Conservation (phyloP, 2,113 vertebrate species). For the Ivindomyrus marchei region DNA sequence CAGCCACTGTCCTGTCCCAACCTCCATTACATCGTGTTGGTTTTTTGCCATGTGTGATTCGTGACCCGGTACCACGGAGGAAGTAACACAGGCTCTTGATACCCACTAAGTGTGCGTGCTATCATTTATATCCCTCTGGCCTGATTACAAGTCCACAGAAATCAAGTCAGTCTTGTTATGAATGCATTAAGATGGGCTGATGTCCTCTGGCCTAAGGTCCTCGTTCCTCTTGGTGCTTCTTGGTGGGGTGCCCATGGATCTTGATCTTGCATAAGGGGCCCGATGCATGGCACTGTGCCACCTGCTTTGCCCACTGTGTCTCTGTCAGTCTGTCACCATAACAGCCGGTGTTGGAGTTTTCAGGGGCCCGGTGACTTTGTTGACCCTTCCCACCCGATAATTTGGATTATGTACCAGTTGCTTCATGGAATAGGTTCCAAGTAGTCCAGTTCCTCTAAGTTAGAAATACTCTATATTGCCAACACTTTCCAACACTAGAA, state of each 20-base stretch:
- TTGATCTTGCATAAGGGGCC: background rate
- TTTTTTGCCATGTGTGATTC: background rate
- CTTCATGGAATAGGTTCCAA: background rate
- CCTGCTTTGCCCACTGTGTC: background rate
- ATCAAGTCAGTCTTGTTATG: background rate
- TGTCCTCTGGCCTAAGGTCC: background rate
- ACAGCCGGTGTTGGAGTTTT: background rate
- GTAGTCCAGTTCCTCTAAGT: background rate
- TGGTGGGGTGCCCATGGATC: background rate
- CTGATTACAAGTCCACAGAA: background rate
- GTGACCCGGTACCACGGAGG: background rate
- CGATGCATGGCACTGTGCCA: background rate
- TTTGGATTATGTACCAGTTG: background rate
- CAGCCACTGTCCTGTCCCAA: background rate
- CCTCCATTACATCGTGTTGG: background rate
- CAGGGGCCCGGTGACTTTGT: background rate
- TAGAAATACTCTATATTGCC: background rate
- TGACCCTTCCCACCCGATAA: background rate
- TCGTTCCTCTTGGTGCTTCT: background rate
- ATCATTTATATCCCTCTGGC: background rate
- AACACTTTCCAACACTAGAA: background rate
- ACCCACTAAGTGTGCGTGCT: background rate
- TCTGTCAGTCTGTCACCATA: slow-evolving; percentile 11
- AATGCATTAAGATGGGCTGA: background rate
- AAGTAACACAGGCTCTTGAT: background rate